A percentile compares a stretch with the other conserved stretches of the same genome.
Conservation (phyloP, 2,113 vertebrate genomes). For the Phalacrocorax brasilianus region DNA sequence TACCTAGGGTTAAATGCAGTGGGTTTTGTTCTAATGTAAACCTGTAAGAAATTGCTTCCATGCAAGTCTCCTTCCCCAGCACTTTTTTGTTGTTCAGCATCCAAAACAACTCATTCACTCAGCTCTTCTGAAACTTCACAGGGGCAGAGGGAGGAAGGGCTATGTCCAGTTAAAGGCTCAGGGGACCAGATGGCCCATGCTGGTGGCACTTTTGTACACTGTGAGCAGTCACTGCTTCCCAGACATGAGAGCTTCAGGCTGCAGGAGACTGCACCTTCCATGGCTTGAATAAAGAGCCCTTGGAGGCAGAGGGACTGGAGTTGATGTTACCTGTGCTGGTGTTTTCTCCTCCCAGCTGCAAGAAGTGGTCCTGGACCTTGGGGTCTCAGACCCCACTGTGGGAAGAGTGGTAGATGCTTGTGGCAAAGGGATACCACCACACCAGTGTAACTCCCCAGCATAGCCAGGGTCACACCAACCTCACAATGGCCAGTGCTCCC, state of each 20-base stretch:
- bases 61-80: not conserved
- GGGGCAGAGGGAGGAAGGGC: not conserved
- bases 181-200: not conserved
- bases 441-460: not conserved
- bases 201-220: not conserved
- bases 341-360: not conserved
- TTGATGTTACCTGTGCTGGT: not conserved
- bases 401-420: not conserved
- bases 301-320: not conserved
- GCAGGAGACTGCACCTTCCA: not conserved
- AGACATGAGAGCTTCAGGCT: not conserved
- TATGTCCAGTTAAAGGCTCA: not conserved
- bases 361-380: not conserved
- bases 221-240: not conserved
- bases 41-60: not conserved
- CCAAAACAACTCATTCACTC: not conserved
- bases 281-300: not conserved
- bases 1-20: not conserved
- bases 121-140: not conserved
- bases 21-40: not conserved
- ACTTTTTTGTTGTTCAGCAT: not conserved
- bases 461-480: not conserved
- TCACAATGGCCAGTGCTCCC: not conserved
- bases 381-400: rapidly evolving
- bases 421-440: not conserved